A percentile compares a stretch with the other conserved stretches of the same genome.
Conservation (phyloP, 2,888 invertebrate species). For the Sericinus montela region DNA sequence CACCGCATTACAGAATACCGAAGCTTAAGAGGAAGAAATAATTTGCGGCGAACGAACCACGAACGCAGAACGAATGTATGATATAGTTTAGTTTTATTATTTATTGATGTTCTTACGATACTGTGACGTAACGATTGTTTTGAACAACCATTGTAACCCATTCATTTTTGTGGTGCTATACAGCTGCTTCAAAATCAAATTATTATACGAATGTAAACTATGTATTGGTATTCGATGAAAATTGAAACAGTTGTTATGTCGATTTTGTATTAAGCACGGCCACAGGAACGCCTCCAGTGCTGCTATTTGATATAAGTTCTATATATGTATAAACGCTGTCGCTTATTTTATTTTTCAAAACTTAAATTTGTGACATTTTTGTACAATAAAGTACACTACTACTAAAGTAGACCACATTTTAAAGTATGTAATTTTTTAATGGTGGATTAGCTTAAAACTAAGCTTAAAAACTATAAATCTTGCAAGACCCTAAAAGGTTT, state of each 20-base stretch:
- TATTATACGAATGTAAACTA: neutral
- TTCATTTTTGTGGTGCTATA: neutral
- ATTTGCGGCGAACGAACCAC: constrained; percentile 52
- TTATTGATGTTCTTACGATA: constrained; percentile 41
- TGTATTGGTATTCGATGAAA: constrained; percentile 15
- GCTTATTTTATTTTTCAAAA: neutral
- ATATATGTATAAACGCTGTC: constrained; percentile 1
- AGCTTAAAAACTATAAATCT: too few species aligned
- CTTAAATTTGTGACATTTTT: neutral
- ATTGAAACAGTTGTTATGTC: constrained; percentile 20
- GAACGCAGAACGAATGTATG: constrained; percentile 65
- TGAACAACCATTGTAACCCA: constrained; percentile 10
- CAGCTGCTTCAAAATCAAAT: neutral
- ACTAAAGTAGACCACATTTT: neutral
- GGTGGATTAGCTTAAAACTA: too few species aligned
- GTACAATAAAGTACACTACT: constrained; percentile 13
- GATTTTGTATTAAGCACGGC: constrained; percentile 15
- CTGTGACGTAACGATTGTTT: constrained; percentile 27
- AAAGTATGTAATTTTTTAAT: too few species aligned
- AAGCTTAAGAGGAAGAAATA: constrained; percentile 73
- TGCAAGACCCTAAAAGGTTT: too few species aligned
- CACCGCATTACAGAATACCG: constrained; percentile 74
- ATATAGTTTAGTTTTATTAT: constrained; percentile 66
- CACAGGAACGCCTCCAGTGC: constrained; percentile 16
- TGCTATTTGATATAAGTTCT: constrained; percentile 10